Evolutionary conservation across 2,888 invertebrate genomes (phyloP), one percentile per base, ranked within the genome.

Genomic region (Xanthorhoe spadicearia): DNA sequence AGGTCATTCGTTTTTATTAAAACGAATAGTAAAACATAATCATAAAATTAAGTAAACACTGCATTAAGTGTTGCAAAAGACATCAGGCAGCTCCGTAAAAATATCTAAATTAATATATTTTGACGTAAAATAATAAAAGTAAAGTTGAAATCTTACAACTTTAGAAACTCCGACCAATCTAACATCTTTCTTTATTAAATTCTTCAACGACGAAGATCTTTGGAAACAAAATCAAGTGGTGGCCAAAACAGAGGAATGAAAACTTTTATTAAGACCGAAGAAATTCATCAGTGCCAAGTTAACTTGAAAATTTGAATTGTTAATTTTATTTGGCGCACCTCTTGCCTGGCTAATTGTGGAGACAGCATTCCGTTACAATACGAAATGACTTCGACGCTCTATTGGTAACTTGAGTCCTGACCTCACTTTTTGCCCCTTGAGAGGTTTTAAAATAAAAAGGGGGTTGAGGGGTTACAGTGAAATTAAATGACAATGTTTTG

Each of bases 251-350:
- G 77, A 83, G 32, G 58, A 56, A 82, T 82, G 72, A 76, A 81
- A 84, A 84, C 74, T 86, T 85, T 82, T 74, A 83, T 83, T 82
- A 81, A 81, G 78, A 76, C 77, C 78, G 72, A 77, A 79, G 83
- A 84, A 86, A 84, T 87, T 87, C 81, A 83, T 86, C 85, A 83
- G 78, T 79, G 80, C 77, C 79, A 84, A 84, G 85, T 85, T 77
- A 85, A 83, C 80, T 85, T 81, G 77, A 78, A 78, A 83, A 88
- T 87, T 88, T 87, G 86, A 82, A 88, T 86, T 86, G 84, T 81
- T 83, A 88, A 88, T 87, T 84, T 83, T 82, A 84, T 84, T 84
- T 81, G 78, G 82, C 83, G 82, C 83, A 84, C 81, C 83, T 85
- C 82, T 82, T 80, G 81, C 74, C 79, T 73, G 77, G 78, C 79